Evolutionary conservation across 2,113 vertebrate genomes (phyloP), one percentile per base, ranked within the genome.

Genomic region (Centropus unirufus): DNA sequence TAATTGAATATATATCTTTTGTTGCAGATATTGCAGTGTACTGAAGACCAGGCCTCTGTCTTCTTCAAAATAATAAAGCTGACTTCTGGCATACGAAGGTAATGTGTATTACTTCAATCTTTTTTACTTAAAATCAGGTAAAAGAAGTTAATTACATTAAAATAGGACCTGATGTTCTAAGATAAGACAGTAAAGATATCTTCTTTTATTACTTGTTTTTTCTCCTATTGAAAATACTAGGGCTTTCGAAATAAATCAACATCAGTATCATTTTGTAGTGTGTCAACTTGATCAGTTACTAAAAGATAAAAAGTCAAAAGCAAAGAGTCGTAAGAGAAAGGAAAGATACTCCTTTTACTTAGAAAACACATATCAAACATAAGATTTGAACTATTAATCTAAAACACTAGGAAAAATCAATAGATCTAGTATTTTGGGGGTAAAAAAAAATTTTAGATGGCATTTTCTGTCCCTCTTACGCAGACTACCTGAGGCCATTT

Each of bases 71-170:
- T 15, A 57, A 29, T 14, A 55, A 74, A 68, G 0, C 6, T 72
- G 14, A 0, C 7, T 61, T 49, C 1, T 36, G 11, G 2, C 4
- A 20, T 3, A 58, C 11, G 5, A 6, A 46, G 7, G 30, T 3
- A 29, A 42, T 6, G 3, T 72, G 30, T 19, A 68, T 61, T 1
- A 57, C 72, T 77, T 70, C 39, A 59, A 16, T 23, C 1, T 16
- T 42, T 89, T 93, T 72, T 61, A 23, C 5, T 72, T 73, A 15
- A 62, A 92, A 42, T 40, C 5, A 36, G 19, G 21, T 23, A 32
- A 44, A 87, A 51, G 1, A 34, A 49, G 6, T 29, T 42, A 1
- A 40, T 34, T 3, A 77, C 62, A 89, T 54, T 49, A 54, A 86
- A 88, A 59, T 14, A 69, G 81, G 12, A 58, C 27, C 7, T 61